These are phyloP conservation scores for Crioceris asparagi DNA, from an alignment of 2,888 invertebrate genomes.

Conservation along the genomic window DNA sequence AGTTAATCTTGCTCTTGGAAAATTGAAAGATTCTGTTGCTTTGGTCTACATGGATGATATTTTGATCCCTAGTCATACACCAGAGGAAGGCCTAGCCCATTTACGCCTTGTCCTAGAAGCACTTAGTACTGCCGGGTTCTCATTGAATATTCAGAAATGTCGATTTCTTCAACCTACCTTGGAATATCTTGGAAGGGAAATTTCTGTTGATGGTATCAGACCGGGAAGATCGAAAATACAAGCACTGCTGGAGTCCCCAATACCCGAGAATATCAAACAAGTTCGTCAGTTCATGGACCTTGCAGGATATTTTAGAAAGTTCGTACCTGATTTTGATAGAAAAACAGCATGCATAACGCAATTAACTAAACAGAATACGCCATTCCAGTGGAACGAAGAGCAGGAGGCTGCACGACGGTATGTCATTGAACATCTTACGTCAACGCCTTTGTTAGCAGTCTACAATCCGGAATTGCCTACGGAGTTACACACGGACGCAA, in stretches of 20 bases:
- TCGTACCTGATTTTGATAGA: constrained; percentile 5
- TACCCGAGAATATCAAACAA: constrained; percentile 6
- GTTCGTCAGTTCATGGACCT: constrained; percentile 8
- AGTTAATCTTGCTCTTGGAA: background rate
- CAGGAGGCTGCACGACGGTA: constrained; percentile 5
- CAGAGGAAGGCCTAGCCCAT: constrained; percentile 6
- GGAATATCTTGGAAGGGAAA: constrained; percentile 7
- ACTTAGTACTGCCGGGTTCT: constrained; percentile 2
- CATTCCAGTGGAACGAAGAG: constrained; percentile 10
- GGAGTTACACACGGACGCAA: constrained; percentile 14
- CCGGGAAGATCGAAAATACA: constrained; percentile 6
- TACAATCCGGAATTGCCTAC: constrained; percentile 10
- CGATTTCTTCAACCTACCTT: constrained; percentile 2
- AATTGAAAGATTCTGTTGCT: background rate
- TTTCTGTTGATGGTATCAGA: constrained; percentile 2
- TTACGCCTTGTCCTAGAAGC: constrained; percentile 5
- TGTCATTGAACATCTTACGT: constrained; percentile 1
- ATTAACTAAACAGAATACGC: constrained; percentile 5
- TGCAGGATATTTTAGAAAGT: constrained; percentile 7
- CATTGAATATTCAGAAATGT: constrained; percentile 9
- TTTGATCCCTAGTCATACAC: constrained; percentile 8
- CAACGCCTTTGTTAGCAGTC: constrained; percentile 11
- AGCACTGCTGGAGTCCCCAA: constrained; percentile 7
- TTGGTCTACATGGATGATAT: constrained; percentile 11
- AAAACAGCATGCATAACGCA: constrained; percentile 6